Conservation (phyloP, 2,888 invertebrate species). For the Allygus modestus region DNA sequence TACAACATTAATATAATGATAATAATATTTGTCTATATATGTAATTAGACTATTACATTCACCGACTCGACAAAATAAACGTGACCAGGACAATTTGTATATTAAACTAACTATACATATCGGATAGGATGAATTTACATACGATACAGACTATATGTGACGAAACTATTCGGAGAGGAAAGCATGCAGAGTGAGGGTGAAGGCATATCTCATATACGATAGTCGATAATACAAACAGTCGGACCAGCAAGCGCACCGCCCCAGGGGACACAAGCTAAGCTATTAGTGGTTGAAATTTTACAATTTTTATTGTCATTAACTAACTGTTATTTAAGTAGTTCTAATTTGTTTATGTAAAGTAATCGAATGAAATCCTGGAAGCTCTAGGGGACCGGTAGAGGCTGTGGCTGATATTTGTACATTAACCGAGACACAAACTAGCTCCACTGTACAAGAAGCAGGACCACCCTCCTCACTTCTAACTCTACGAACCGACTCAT, state of each 20-base stretch:
- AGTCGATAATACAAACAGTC: slow-evolving; percentile 24
- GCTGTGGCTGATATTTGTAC: slow-evolving; percentile 23
- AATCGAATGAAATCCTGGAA: slow-evolving; percentile 54
- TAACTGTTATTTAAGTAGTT: slow-evolving; percentile 50
- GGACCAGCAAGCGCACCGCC: slow-evolving; percentile 4
- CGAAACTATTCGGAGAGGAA: neutral
- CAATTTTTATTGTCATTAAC: slow-evolving; percentile 60
- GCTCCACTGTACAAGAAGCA: slow-evolving; percentile 51
- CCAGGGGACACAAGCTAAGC: slow-evolving; percentile 17
- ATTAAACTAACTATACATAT: slow-evolving; percentile 52
- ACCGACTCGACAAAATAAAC: slow-evolving; percentile 34
- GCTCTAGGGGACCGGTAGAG: slow-evolving; percentile 42
- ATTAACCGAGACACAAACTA: slow-evolving; percentile 47
- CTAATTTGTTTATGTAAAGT: slow-evolving; percentile 24
- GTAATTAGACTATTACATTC: slow-evolving; percentile 31
- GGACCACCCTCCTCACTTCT: slow-evolving; percentile 17
- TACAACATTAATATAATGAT: slow-evolving; percentile 52
- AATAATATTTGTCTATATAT: slow-evolving; percentile 44
- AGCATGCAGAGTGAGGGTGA: slow-evolving; percentile 46
- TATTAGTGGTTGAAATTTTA: slow-evolving; percentile 48
- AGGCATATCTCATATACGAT: slow-evolving; percentile 30
- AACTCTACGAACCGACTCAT: slow-evolving; percentile 49
- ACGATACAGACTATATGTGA: slow-evolving; percentile 48
- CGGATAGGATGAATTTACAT: slow-evolving; percentile 42
- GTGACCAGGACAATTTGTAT: slow-evolving; percentile 18